Base-by-base conservation (phyloP, 2,888 invertebrate species). In the Leucozona laternaria region DNA sequence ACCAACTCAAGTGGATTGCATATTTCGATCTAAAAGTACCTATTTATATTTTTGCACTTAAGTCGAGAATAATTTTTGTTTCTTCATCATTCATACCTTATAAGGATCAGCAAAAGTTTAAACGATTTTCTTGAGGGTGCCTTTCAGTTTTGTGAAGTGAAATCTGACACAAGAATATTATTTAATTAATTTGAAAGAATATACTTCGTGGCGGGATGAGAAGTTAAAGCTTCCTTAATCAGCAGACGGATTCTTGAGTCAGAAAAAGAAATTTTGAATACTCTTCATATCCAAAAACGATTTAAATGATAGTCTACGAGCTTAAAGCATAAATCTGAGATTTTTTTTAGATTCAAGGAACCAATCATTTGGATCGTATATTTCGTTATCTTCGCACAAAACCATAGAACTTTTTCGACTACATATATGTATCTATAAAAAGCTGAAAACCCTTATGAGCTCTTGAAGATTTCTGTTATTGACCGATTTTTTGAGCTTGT, bases 121-220 rank as follows among this genome's bases (percentile, higher is more conserved):
- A 60, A 60, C 60, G 60, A 40, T 60, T 60, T 60, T 15, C 22
- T 60, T 40, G 37, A 40, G 22, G 13, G 7, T 8, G 15, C n/a
- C 1, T 60, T 15, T 0, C 11, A 37, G 57, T 1, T 34, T 58
- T 20, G 28, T 57, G 31, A 62, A 43, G 25, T 17, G 62, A 62
- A 37, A 62, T 62, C 25, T 25, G 25, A 43, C 43, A n/a, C 37
- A 60, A 60, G 37, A 22, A 20, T 60, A 0, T 20, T 15, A 43
- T 62, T 43, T 62, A 62, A 62, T 62, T 62, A 62, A 62, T 62
- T 62, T 62, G 10, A 62, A 43, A 62, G 62, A n/a, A n/a, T n/a
- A n/a, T n/a, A n/a, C n/a, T n/a, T n/a, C n/a, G 31, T 34, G 17
- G n/a, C n/a, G n/a, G n/a, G 2, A 5, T 58, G 34, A 37, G 13